Conservation (phyloP, 2,888 invertebrate genomes). For the Plagodis pulveraria region DNA sequence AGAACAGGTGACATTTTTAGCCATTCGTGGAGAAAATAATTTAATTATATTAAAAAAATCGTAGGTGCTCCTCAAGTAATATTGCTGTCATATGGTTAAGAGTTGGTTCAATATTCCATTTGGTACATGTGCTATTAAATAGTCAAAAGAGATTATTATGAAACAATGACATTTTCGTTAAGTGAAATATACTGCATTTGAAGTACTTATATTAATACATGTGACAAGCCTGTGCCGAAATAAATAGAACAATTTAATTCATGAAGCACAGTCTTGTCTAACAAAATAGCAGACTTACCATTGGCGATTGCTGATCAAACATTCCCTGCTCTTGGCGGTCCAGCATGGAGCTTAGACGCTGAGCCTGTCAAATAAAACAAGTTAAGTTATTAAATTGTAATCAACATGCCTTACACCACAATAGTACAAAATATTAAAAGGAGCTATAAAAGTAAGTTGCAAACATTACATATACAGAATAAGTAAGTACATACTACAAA, state of each 20-base stretch:
- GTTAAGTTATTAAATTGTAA: not conserved
- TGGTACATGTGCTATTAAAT: slow-evolving; percentile 18
- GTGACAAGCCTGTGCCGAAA: slow-evolving; percentile 22
- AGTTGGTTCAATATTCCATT: slow-evolving; percentile 11
- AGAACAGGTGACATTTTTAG: too few species aligned
- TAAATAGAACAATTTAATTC: slow-evolving; percentile 13
- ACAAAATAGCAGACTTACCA: slow-evolving; percentile 65
- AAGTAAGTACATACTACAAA: too few species aligned
- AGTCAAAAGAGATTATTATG: not conserved
- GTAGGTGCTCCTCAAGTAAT: not conserved
- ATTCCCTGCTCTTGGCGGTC: slow-evolving; percentile 89
- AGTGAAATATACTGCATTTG: slow-evolving; percentile 13
- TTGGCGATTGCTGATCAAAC: slow-evolving; percentile 78
- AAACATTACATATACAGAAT: too few species aligned
- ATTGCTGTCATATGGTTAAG: not conserved
- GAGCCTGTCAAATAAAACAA: slow-evolving; percentile 69
- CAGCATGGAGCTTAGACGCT: slow-evolving; percentile 86
- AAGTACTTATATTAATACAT: slow-evolving; percentile 10
- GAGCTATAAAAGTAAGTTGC: too few species aligned
- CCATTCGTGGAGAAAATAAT: too few species aligned
- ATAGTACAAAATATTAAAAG: too few species aligned
- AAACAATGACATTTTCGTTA: not conserved
- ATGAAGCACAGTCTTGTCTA: slow-evolving; percentile 32
- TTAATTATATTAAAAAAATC: not conserved
- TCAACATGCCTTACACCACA: not conserved